A percentile compares a stretch with the other conserved stretches of the same genome.
Evolutionary conservation across 2,113 vertebrate genomes (phyloP).

Genomic region (Dinomys branickii): DNA sequence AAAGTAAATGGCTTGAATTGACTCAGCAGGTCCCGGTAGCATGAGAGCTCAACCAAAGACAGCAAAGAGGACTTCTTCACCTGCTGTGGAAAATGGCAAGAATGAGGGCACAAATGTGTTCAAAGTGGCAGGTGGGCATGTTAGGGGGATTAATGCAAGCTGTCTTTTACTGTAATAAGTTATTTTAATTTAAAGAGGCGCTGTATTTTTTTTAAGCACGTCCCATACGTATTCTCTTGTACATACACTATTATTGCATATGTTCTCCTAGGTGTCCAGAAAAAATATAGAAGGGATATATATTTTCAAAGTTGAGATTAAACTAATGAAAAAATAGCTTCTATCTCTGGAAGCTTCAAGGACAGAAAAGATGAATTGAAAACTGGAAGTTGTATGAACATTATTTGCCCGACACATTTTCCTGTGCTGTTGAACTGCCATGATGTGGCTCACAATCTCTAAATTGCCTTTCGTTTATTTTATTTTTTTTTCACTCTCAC

Average conservation of each 20-base stretch:
- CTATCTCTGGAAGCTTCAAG: conserved; percentile 10
- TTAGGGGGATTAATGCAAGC: neutral
- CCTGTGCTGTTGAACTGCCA: neutral
- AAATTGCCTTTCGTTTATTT: conserved; percentile 32
- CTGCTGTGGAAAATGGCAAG: neutral
- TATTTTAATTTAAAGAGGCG: neutral
- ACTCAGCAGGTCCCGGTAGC: neutral
- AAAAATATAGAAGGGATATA: neutral
- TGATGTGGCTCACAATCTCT: neutral
- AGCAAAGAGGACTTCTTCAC: neutral
- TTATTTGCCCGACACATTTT: conserved; percentile 21
- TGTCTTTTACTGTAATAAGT: neutral
- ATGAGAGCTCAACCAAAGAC: neutral
- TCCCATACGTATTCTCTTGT: neutral
- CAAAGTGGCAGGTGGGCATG: neutral
- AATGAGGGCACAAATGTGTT: neutral
- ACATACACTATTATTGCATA: neutral
- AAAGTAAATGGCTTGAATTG: neutral
- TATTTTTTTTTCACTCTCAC: neutral
- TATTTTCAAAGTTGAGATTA: neutral
- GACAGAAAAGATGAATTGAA: conserved; percentile 14
- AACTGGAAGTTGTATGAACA: conserved; percentile 7
- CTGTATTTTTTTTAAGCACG: neutral
- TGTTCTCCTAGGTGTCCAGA: neutral
- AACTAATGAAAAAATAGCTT: conserved; percentile 35